Evolutionary conservation across 2,797 vertebrate genomes (phyloP).

Genomic region (Platalea minor): DNA sequence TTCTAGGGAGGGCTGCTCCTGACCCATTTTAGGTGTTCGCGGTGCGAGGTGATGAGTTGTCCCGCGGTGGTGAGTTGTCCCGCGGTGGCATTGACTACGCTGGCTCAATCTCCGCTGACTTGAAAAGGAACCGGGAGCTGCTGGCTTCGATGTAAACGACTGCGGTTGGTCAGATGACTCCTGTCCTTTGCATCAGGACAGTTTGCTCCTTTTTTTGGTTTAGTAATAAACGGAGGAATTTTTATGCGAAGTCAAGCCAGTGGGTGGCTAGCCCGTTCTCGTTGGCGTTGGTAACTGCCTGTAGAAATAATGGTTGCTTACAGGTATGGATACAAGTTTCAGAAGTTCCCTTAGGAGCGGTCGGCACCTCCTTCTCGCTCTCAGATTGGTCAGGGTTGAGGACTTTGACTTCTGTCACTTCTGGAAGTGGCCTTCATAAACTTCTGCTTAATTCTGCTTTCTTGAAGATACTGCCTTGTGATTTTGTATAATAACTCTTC

Average conservation of each 20-base stretch:
- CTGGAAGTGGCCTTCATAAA: background rate
- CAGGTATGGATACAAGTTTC: background rate
- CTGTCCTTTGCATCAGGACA: background rate
- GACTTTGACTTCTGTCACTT: background rate
- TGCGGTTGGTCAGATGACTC: background rate
- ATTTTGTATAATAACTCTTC: background rate
- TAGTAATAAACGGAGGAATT: background rate
- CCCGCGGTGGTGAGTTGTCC: background rate
- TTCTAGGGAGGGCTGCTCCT: background rate
- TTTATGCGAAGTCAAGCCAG: background rate
- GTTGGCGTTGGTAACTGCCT: background rate
- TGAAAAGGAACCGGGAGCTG: background rate
- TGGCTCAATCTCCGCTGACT: background rate
- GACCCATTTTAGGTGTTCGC: background rate
- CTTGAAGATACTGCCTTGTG: background rate
- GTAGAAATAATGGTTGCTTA: background rate
- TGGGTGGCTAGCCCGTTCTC: background rate
- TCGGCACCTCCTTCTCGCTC: background rate
- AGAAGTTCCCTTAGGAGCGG: background rate
- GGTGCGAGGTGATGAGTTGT: background rate
- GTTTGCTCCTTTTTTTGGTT: background rate
- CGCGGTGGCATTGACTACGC: background rate
- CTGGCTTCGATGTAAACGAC: background rate
- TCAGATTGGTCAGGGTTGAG: background rate
- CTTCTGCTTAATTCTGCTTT: background rate